These are phyloP conservation scores for Aethes cnicana DNA, from an alignment of 2,888 invertebrate species.

Conservation along the genomic window DNA sequence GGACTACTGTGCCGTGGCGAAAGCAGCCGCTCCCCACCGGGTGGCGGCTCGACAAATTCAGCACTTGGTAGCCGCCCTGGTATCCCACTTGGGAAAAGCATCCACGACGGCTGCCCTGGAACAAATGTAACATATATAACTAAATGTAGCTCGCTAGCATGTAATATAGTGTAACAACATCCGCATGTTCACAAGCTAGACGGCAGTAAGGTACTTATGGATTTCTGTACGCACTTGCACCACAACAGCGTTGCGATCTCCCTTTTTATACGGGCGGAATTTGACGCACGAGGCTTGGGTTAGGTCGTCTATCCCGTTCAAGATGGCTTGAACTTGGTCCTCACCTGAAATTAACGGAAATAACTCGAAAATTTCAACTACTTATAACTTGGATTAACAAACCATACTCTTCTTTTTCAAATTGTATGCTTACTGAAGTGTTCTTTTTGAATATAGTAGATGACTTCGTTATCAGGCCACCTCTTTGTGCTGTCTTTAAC, in stretches of 20 bases:
- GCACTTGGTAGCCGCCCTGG: conserved; percentile 75
- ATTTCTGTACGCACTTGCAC: conserved; percentile 61
- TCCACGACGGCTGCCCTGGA: conserved; percentile 68
- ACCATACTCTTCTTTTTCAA: too few species aligned
- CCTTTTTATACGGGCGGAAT: conserved; percentile 71
- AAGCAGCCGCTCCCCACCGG: conserved; percentile 83
- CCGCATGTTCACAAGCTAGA: too few species aligned
- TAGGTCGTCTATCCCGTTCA: conserved; percentile 71
- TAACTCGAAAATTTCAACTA: too few species aligned
- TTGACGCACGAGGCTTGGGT: conserved; percentile 73
- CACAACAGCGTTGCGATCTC: conserved; percentile 73
- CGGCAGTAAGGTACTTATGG: too few species aligned
- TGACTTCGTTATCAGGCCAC: conserved; percentile 75
- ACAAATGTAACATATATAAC: background rate
- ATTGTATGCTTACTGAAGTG: conserved; percentile 68
- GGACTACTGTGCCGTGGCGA: conserved; percentile 86
- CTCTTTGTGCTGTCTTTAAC: conserved; percentile 68
- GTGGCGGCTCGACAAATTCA: conserved; percentile 81
- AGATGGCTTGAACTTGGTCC: conserved; percentile 72
- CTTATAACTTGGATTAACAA: too few species aligned
- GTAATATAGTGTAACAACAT: too few species aligned
- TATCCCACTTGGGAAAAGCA: conserved; percentile 79
- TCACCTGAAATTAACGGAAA: conserved; percentile 49
- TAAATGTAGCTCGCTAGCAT: background rate
- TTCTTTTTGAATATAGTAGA: conserved; percentile 70